These are phyloP conservation scores for Zaprionus capensis DNA, from an alignment of 1,140 invertebrate genomes.

Conservation along the genomic window DNA sequence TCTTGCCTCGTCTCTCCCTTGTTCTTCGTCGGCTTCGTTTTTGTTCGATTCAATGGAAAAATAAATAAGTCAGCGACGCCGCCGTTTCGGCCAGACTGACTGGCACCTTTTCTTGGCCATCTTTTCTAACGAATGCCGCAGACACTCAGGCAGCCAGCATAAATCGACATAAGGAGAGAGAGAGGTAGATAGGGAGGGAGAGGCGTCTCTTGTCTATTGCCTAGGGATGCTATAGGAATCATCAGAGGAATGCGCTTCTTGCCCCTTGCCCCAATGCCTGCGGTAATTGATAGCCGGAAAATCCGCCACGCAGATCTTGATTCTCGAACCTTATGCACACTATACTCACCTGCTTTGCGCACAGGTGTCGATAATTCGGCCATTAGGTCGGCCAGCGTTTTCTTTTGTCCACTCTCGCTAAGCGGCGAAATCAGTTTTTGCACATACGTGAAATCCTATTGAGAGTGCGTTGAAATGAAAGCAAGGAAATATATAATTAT, in stretches of 20 bases:
- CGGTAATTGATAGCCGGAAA: slow-evolving; percentile 62
- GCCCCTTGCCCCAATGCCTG: slow-evolving; percentile 8
- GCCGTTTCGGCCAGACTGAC: slow-evolving; percentile 67
- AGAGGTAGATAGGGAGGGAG: not conserved
- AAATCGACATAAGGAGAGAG: not conserved
- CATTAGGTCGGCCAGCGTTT: slow-evolving; percentile 90
- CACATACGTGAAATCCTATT: slow-evolving; percentile 88
- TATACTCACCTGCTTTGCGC: slow-evolving; percentile 75
- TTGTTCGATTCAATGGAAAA: slow-evolving; percentile 70
- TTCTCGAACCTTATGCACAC: no score
- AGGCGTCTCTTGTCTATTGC: not conserved
- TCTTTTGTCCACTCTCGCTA: slow-evolving; percentile 89
- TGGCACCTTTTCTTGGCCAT: slow-evolving; percentile 77
- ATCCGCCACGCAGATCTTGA: slow-evolving; percentile 17
- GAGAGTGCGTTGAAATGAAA: slow-evolving; percentile 9
- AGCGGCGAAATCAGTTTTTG: slow-evolving; percentile 92
- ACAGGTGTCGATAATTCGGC: slow-evolving; percentile 87
- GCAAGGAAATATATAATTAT: not conserved
- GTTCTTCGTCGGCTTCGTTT: slow-evolving; percentile 35
- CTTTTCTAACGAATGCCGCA: slow-evolving; percentile 40
- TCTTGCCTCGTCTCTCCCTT: not conserved
- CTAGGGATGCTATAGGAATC: slow-evolving; percentile 29
- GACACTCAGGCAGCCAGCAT: slow-evolving; percentile 1
- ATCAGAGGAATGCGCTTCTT: not conserved
- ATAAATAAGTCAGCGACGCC: slow-evolving; percentile 71